Evolutionary conservation across 2,888 invertebrate species (phyloP).

Genomic region (Fragum whitleyi): DNA sequence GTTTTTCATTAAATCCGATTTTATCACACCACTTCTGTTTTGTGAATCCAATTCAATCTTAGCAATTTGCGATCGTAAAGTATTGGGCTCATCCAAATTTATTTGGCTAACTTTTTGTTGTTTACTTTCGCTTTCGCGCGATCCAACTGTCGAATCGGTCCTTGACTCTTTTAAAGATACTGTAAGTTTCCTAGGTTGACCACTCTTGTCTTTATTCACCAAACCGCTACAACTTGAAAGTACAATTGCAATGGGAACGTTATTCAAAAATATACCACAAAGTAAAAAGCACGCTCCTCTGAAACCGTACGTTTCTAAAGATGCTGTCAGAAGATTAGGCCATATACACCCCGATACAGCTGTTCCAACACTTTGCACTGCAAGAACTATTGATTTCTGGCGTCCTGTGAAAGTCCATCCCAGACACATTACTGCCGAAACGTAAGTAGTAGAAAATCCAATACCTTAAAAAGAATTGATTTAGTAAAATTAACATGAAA

Average conservation of each 20-base stretch:
- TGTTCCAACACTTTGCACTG: background rate
- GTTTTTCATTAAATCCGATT: too few species aligned
- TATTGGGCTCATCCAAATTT: too few species aligned
- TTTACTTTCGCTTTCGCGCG: too few species aligned
- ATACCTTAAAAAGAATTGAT: conserved; percentile 15
- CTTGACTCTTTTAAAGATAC: too few species aligned
- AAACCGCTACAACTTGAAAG: background rate
- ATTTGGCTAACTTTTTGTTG: too few species aligned
- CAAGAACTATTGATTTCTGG: background rate
- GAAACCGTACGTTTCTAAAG: background rate
- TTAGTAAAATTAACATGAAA: background rate
- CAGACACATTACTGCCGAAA: background rate
- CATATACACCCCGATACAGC: background rate
- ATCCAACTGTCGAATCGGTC: too few species aligned
- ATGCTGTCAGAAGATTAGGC: background rate
- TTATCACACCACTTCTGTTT: too few species aligned
- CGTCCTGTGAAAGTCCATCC: background rate
- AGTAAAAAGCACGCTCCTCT: conserved; percentile 20
- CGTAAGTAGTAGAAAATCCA: conserved; percentile 1
- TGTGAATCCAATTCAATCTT: too few species aligned
- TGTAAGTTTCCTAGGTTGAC: too few species aligned
- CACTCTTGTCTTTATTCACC: too few species aligned
- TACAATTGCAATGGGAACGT: background rate
- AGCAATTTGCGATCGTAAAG: too few species aligned
- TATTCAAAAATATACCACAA: conserved; percentile 9